Conservation (phyloP, 2,113 vertebrate genomes). For the Muntiacus reevesi region DNA sequence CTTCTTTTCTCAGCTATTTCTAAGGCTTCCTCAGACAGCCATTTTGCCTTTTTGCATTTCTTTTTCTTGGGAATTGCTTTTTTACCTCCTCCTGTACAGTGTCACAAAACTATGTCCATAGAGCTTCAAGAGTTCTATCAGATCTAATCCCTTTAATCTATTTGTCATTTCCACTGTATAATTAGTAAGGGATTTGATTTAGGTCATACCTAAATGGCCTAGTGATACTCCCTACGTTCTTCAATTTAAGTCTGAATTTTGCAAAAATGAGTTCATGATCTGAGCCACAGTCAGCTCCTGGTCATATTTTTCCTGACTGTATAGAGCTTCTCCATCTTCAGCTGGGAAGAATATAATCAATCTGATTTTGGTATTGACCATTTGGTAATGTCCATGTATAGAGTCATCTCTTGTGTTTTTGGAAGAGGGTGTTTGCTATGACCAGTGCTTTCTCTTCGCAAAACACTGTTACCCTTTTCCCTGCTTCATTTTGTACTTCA, state of each 20-base stretch:
- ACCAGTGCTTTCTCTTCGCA: background rate
- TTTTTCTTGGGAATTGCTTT: background rate
- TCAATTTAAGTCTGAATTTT: background rate
- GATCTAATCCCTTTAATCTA: background rate
- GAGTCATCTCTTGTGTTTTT: background rate
- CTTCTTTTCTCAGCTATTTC: background rate
- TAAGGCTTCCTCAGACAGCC: background rate
- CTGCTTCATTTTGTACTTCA: background rate
- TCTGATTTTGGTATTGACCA: background rate
- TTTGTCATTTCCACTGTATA: background rate
- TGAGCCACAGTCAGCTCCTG: background rate
- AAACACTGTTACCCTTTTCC: background rate
- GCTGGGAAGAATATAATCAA: background rate
- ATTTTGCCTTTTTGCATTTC: background rate
- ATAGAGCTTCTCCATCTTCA: background rate
- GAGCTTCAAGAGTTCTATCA: background rate
- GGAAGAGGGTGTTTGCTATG: background rate
- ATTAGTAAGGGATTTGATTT: background rate
- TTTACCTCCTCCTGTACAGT: background rate
- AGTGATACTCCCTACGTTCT: background rate
- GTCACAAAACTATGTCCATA: background rate
- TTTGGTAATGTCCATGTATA: background rate
- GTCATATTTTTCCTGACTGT: background rate
- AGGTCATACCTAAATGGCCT: background rate
- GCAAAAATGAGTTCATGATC: background rate